A percentile compares a stretch with the other conserved stretches of the same genome.
Evolutionary conservation across 2,797 vertebrate genomes (phyloP).

Genomic region (Enteromius viviparus): DNA sequence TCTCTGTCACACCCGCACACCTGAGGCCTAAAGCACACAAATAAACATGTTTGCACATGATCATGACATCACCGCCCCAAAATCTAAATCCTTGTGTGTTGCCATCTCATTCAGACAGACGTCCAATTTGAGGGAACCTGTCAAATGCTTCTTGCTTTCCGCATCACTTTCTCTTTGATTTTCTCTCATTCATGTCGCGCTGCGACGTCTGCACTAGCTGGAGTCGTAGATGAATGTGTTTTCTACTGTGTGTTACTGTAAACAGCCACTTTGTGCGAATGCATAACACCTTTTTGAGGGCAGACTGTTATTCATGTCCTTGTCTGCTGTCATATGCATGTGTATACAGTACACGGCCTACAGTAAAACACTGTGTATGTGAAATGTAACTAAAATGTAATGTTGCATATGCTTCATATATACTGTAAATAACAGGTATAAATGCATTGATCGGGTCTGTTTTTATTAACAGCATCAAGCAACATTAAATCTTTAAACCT

Average conservation of each 20-base stretch:
- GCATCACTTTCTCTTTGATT: constrained; percentile 27
- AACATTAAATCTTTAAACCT: background rate
- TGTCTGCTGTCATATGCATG: constrained; percentile 69
- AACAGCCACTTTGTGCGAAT: constrained; percentile 48
- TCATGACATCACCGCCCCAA: background rate
- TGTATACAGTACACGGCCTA: constrained; percentile 63
- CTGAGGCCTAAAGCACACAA: constrained; percentile 28
- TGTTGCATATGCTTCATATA: constrained; percentile 59
- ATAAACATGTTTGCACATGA: constrained; percentile 7
- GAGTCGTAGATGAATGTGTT: constrained; percentile 26
- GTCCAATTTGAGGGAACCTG: constrained; percentile 55
- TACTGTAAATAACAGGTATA: constrained; percentile 68
- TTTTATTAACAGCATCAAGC: background rate
- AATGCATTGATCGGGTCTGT: constrained; percentile 53
- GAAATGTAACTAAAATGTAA: constrained; percentile 60
- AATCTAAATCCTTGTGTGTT: background rate
- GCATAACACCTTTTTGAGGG: constrained; percentile 48
- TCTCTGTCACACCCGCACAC: constrained; percentile 63
- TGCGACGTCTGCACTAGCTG: constrained; percentile 25
- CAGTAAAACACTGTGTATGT: constrained; percentile 49
- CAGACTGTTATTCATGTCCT: constrained; percentile 70
- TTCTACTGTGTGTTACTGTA: constrained; percentile 41
- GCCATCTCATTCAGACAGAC: background rate
- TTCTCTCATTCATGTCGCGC: constrained; percentile 23
- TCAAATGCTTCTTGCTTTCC: constrained; percentile 66